Evolutionary conservation across 2,888 invertebrate genomes (phyloP).

Genomic region (Perizoma affinitatum): DNA sequence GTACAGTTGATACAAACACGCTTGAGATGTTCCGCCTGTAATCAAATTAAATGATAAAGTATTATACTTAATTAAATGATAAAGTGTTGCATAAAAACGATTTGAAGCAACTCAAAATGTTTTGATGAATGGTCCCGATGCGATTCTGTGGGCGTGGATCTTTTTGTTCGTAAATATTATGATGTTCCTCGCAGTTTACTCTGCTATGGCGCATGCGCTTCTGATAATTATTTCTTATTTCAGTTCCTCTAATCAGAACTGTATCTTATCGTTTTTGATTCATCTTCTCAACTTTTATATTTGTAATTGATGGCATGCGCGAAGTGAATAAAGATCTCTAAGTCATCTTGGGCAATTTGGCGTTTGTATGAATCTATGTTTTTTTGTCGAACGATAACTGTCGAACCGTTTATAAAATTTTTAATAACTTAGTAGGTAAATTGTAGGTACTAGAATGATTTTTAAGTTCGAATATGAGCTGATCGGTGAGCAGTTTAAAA

Average conservation of each 20-base stretch:
- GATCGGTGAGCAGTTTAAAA: too few relatives aligned
- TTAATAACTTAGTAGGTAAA: too few relatives aligned
- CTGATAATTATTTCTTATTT: constrained; percentile 6
- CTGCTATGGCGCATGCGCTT: constrained; percentile 2
- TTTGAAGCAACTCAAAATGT: constrained; percentile 31
- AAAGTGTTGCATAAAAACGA: constrained; percentile 5
- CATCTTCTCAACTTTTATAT: too few relatives aligned
- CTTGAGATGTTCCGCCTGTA: constrained; percentile 7
- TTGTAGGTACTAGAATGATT: too few relatives aligned
- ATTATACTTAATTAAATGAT: constrained; percentile 22
- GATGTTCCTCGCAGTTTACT: constrained; percentile 2
- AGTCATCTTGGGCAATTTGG: too few relatives aligned
- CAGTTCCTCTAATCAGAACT: not conserved
- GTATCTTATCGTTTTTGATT: not conserved
- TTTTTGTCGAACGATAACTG: too few relatives aligned
- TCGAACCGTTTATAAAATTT: too few relatives aligned
- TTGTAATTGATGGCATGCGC: too few relatives aligned
- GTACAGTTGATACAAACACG: constrained; percentile 33
- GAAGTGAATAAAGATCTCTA: too few relatives aligned
- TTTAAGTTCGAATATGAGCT: too few relatives aligned
- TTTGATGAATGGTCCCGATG: constrained; percentile 24
- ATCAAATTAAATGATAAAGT: constrained; percentile 24
- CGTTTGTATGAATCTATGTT: too few relatives aligned
- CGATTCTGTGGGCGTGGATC: constrained; percentile 7
- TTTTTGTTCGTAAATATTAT: constrained; percentile 29